Evolutionary conservation across 1,140 invertebrate genomes (phyloP), one percentile per base, ranked within the genome.

Genomic region (Alviniconcha marisindica): DNA sequence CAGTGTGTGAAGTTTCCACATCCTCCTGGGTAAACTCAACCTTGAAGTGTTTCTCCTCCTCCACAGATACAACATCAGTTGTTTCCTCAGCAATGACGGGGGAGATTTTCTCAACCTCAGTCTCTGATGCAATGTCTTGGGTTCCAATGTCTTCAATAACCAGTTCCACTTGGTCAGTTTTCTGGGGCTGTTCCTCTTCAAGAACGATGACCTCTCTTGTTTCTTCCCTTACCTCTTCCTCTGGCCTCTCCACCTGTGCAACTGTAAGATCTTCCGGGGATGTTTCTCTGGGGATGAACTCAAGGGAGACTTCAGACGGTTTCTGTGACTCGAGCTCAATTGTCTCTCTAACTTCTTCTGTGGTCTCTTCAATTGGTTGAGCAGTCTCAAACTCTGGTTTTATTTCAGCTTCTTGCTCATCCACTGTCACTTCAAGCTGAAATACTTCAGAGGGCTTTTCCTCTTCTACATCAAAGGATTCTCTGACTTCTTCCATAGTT

Each of bases 301-400:
- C 44, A 18, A 31, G 14, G 36, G 21, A 66, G 77, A 83, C 78
- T 36, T 84, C 84, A n/a, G 84, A 63, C 24, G 81, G 78, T 71
- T 81, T 73, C 44, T 81, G 74, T 48, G 76, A 73, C n/a, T 87
- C 83, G 28, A 87, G 38, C 21, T 77, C 31, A 54, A 83, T 63
- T n/a, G 73, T 76, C 71, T 86, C 83, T 24, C 79, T 60, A 33
- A 88, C 36, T 63, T 86, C 84, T 56, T 85, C 66, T 42, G 81
- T 78, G 40, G 85, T 82, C 21, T 84, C 84, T 83, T 88, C 88
- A 56, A 73, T 69, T 15, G 87, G 85, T 71, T 81, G 81, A 21
- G 84, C 76, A 73, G 76, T 69, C 79, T 87, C 83, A 21, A 56
- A 44, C 33, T 42, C 56, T 42, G 60, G 71, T 73, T 83, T 42